phyloP scores from a whole-genome alignment of 37 sponge, comb jelly and placozoan genomes.

The Hormiphora californensis region DNA sequence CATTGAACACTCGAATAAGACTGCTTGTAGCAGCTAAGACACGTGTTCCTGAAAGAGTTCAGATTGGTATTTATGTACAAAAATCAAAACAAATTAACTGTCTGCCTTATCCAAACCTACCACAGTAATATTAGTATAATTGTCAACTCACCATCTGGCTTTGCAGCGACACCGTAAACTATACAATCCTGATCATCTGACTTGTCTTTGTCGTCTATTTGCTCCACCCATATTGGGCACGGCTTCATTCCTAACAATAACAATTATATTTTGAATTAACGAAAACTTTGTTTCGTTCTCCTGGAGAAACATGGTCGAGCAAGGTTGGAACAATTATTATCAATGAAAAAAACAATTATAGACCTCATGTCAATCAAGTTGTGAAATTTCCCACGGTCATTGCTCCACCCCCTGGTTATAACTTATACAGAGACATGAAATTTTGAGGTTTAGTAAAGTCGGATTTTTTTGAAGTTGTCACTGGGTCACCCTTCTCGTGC shows the following conservation, averaged over 20 bases:
- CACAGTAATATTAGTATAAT: constrained; percentile 53
- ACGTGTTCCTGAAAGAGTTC: background rate
- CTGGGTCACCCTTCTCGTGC: too few species aligned
- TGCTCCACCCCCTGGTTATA: too few species aligned
- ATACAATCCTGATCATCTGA: constrained; percentile 56
- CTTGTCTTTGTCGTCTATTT: constrained; percentile 61
- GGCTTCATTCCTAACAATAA: constrained; percentile 50
- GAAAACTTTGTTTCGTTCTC: too few species aligned
- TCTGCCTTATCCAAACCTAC: background rate
- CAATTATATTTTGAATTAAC: too few species aligned
- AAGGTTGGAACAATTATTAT: too few species aligned
- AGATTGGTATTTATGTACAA: background rate
- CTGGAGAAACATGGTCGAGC: too few species aligned
- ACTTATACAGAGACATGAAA: too few species aligned
- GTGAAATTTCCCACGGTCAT: too few species aligned
- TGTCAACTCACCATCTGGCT: constrained; percentile 73
- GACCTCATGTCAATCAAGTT: too few species aligned
- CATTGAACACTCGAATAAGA: constrained; percentile 61
- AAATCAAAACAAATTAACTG: background rate
- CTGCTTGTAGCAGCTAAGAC: background rate
- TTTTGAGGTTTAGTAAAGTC: too few species aligned
- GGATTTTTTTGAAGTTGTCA: too few species aligned
- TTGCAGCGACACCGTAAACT: constrained; percentile 74
- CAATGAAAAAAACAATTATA: too few species aligned
- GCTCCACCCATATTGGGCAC: constrained; percentile 65